Conservation (phyloP, 2,888 invertebrate species). For the Synergus itoensis region DNA sequence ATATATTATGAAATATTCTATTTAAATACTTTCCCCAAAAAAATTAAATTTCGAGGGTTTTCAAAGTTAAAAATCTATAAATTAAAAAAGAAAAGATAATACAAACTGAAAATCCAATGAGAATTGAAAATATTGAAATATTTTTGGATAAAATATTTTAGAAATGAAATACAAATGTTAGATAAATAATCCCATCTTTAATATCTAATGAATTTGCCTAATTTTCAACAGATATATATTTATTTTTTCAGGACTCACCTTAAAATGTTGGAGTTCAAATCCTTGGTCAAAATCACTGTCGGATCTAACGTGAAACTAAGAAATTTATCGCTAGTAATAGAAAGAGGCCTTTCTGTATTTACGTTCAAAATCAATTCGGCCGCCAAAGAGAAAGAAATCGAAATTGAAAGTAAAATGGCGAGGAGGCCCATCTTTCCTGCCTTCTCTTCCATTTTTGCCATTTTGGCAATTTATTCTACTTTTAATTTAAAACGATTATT, state of each 20-base stretch:
- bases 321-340: constrained; percentile 85
- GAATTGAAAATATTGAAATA: neutral
- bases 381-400: constrained; percentile 55
- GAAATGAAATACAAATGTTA: neutral
- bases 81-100: neutral
- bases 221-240: neutral
- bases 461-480: constrained; percentile 19
- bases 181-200: no score
- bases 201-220: no score
- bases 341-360: constrained; percentile 82
- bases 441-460: constrained; percentile 30
- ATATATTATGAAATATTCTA: neutral
- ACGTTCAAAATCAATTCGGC: constrained; percentile 81
- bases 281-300: constrained; percentile 80
- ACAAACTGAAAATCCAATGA: neutral
- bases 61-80: neutral
- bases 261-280: constrained; percentile 63
- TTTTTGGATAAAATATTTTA: neutral
- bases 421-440: constrained; percentile 21
- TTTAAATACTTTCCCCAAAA: neutral
- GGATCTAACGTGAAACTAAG: constrained; percentile 88
- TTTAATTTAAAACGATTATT: neutral
- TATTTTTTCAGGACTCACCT: constrained; percentile 72
- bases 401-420: constrained; percentile 42
- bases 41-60: neutral